These are phyloP conservation scores for Melikaiella ostensackeni DNA, from an alignment of 2,888 invertebrate species.

Conservation along the genomic window DNA sequence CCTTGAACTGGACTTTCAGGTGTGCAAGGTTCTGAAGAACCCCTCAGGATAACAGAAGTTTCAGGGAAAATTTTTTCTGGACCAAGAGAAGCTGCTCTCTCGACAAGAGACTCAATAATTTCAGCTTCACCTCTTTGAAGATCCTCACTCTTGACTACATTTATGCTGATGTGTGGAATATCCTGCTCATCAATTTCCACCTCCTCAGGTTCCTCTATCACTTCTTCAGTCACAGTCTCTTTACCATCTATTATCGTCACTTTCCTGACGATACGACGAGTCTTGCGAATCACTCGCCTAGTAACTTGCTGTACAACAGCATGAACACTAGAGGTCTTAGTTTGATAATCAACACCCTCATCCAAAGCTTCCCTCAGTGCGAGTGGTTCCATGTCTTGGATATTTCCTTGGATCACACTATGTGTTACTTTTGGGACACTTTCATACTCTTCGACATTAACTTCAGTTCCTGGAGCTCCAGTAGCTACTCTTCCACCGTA, in stretches of 20 bases:
- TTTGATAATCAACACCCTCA: slow-evolving; percentile 71
- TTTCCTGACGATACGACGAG: slow-evolving; percentile 86
- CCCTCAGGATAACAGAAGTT: neutral
- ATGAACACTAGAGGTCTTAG: slow-evolving; percentile 85
- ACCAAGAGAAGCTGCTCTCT: slow-evolving; percentile 10
- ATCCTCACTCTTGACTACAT: slow-evolving; percentile 81
- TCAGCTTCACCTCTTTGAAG: slow-evolving; percentile 70
- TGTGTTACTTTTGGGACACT: slow-evolving; percentile 82
- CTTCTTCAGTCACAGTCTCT: slow-evolving; percentile 89
- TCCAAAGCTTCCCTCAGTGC: slow-evolving; percentile 75
- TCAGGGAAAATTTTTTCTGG: neutral
- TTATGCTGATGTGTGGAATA: slow-evolving; percentile 85
- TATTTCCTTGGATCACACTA: slow-evolving; percentile 80
- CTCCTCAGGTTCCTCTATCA: slow-evolving; percentile 91
- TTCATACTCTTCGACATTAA: slow-evolving; percentile 83
- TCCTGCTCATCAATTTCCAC: slow-evolving; percentile 86
- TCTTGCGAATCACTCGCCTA: slow-evolving; percentile 86
- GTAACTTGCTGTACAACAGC: slow-evolving; percentile 91
- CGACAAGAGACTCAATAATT: slow-evolving; percentile 58
- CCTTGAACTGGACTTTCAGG: slow-evolving; percentile 53
- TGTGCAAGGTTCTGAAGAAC: neutral
- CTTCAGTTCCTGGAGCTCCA: slow-evolving; percentile 82
- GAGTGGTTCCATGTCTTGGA: slow-evolving; percentile 76
- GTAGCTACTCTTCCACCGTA: slow-evolving; percentile 83
- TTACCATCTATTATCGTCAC: slow-evolving; percentile 90